phyloP scores from a whole-genome alignment of 2,113 vertebrate species.

The Hippotragus niger region DNA sequence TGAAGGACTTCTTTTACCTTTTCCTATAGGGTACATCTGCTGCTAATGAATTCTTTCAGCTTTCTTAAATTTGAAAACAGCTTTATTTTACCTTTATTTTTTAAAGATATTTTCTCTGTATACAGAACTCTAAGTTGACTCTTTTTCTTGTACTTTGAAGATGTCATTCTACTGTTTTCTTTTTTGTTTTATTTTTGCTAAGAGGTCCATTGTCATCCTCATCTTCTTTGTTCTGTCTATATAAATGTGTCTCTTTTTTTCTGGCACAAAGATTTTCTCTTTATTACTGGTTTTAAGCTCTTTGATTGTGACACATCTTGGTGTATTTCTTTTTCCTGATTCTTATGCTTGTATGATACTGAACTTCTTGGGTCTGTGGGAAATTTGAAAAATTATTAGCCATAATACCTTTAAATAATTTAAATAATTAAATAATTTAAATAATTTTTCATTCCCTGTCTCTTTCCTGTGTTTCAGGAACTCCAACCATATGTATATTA shows the following conservation, averaged over 20 bases:
- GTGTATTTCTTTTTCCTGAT: neutral
- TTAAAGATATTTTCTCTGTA: neutral
- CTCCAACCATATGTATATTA: neutral
- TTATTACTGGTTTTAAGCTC: neutral
- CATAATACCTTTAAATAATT: neutral
- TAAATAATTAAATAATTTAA: too few species aligned
- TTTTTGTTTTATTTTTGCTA: neutral
- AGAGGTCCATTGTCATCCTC: neutral
- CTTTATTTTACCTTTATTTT: constrained; percentile 26
- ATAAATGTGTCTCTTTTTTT: neutral
- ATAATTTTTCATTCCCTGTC: neutral
- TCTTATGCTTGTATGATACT: neutral
- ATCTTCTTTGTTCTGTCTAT: neutral
- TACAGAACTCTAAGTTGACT: neutral
- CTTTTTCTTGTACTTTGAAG: neutral
- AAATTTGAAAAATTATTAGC: neutral
- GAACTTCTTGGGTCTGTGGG: neutral
- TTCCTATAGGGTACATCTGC: neutral
- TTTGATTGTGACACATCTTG: neutral
- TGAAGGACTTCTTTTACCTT: neutral
- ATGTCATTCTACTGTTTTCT: neutral
- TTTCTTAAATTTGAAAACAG: neutral
- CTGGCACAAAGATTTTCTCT: neutral
- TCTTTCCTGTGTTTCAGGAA: neutral
- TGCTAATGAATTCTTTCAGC: neutral